A percentile compares a stretch with the other conserved stretches of the same genome.
Conservation (phyloP, 2,113 vertebrate genomes). For the Mixornis gularis region DNA sequence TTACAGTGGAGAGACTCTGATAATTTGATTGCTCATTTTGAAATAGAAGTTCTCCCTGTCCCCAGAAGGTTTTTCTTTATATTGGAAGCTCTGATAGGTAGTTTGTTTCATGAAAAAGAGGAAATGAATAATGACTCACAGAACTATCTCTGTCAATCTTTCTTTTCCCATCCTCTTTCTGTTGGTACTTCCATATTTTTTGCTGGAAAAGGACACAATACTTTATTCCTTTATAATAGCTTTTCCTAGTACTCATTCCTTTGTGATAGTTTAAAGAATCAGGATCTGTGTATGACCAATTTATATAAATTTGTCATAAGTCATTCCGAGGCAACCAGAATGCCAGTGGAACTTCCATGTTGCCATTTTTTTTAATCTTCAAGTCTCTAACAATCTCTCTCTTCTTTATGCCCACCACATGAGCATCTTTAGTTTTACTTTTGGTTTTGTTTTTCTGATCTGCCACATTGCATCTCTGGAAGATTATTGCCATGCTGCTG, state of each 20-base stretch:
- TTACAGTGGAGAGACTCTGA: slow-evolving; percentile 56
- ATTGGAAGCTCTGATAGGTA: slow-evolving; percentile 50
- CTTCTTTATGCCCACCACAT: background rate
- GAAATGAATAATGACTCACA: slow-evolving; percentile 10
- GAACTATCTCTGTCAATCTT: background rate
- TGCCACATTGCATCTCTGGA: background rate
- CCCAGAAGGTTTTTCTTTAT: slow-evolving; percentile 49
- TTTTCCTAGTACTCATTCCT: background rate
- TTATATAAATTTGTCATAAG: background rate
- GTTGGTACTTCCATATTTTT: background rate
- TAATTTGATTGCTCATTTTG: slow-evolving; percentile 68
- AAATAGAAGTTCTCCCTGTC: slow-evolving; percentile 53
- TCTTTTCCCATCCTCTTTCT: background rate
- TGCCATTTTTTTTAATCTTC: background rate
- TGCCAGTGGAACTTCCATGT: background rate
- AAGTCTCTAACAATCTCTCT: background rate
- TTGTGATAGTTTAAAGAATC: background rate
- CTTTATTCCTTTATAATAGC: background rate
- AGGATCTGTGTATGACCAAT: background rate
- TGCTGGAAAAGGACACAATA: background rate
- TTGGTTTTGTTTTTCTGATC: background rate
- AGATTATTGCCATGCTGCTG: background rate
- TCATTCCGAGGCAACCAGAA: background rate
- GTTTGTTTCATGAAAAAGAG: slow-evolving; percentile 27
- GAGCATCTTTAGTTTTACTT: background rate